Evolutionary conservation across 2,797 vertebrate species (phyloP).

Genomic region (Platalea minor): DNA sequence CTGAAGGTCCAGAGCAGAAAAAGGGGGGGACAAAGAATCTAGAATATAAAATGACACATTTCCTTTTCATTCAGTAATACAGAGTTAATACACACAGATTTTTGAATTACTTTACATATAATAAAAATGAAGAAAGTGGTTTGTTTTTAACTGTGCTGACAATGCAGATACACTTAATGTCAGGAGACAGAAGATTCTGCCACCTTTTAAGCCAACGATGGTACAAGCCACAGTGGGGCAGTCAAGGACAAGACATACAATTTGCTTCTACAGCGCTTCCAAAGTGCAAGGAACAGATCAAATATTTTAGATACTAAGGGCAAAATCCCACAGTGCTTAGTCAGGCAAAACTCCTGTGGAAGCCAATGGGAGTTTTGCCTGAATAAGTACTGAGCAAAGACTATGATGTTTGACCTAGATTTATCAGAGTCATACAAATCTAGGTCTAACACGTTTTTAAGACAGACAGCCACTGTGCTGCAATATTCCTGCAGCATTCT

Average conservation of each 20-base stretch:
- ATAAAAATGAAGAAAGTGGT: background rate
- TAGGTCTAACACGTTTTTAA: background rate
- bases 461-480: background rate
- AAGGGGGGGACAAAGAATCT: background rate
- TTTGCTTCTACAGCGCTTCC: conserved; percentile 9
- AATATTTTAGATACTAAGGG: conserved; percentile 31
- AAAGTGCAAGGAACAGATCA: background rate
- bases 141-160: background rate
- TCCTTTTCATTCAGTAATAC: background rate
- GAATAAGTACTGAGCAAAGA: conserved; percentile 1
- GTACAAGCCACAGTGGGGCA: conserved; percentile 54
- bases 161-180: background rate
- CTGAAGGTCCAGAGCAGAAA: background rate
- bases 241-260: conserved; percentile 34
- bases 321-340: conserved; percentile 33
- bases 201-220: background rate
- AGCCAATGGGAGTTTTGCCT: conserved; percentile 1
- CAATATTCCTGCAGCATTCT: background rate
- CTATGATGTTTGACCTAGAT: conserved; percentile 16
- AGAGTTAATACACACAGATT: background rate
- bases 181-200: background rate
- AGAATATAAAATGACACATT: background rate
- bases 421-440: background rate
- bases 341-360: conserved; percentile 19
- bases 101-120: background rate